Conservation (phyloP, 92 coral and sea anemone species). For the Blastomussa wellsi region DNA sequence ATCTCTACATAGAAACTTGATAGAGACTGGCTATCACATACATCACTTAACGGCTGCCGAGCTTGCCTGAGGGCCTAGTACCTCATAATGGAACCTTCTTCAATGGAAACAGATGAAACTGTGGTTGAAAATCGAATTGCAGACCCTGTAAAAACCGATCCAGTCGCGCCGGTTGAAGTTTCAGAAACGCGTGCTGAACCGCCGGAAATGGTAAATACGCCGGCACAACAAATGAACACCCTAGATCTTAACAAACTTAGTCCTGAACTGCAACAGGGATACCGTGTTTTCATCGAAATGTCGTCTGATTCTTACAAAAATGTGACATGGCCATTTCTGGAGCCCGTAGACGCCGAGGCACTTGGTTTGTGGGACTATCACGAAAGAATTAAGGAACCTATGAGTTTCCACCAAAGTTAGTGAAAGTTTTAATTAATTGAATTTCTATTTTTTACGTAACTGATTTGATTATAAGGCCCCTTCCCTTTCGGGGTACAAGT, state of each 20-base stretch:
- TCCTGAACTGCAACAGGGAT: constrained; percentile 92
- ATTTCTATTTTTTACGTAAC: not conserved
- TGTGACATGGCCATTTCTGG: constrained; percentile 93
- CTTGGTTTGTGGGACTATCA: constrained; percentile 96
- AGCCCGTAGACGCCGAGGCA: constrained; percentile 94
- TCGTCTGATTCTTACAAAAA: constrained; percentile 81
- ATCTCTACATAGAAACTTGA: constrained; percentile 14
- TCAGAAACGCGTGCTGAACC: constrained; percentile 49
- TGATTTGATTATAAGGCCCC: not conserved
- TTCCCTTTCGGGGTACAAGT: not conserved
- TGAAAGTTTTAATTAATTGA: constrained; percentile 26
- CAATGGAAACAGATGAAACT: constrained; percentile 55
- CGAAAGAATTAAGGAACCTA: constrained; percentile 87
- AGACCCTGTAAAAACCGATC: constrained; percentile 24
- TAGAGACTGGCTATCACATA: not conserved
- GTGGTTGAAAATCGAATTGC: constrained; percentile 50
- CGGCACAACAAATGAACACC: constrained; percentile 53
- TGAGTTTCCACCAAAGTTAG: constrained; percentile 94
- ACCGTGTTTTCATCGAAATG: constrained; percentile 84
- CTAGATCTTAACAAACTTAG: constrained; percentile 84
- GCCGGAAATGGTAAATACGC: constrained; percentile 53
- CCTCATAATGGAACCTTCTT: constrained; percentile 29
- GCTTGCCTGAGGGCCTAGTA: constrained; percentile 2
- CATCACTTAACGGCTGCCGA: not conserved
- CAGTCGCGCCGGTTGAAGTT: constrained; percentile 58